Evolutionary conservation across 2,113 vertebrate species (phyloP).

Genomic region (Scomber japonicus): DNA sequence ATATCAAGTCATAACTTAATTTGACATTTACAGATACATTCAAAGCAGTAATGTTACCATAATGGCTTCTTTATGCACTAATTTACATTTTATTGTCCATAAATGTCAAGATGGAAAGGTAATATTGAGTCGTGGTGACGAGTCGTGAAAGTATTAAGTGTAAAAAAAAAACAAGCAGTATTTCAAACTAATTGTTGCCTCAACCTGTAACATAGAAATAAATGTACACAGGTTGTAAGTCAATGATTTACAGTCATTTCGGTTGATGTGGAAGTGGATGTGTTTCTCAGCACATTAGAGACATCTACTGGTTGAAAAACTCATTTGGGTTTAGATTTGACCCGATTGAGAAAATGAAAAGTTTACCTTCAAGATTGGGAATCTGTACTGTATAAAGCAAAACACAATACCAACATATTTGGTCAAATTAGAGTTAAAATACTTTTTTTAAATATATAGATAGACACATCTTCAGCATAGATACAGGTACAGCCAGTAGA

Average conservation of each 20-base stretch:
- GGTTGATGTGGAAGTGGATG: neutral
- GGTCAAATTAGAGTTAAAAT: neutral
- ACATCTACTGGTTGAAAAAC: conserved; percentile 67
- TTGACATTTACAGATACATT: neutral
- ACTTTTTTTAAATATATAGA: neutral
- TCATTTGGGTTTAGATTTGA: neutral
- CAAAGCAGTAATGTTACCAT: conserved; percentile 4
- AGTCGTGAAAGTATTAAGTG: conserved; percentile 4
- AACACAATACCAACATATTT: neutral
- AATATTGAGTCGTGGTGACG: neutral
- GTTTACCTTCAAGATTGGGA: conserved; percentile 6
- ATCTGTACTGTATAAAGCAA: neutral
- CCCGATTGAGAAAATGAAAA: neutral
- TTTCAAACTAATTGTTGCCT: conserved; percentile 25
- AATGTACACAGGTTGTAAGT: neutral
- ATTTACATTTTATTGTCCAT: conserved; percentile 26
- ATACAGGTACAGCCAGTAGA: too few species aligned
- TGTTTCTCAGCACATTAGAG: conserved; percentile 53
- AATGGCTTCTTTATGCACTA: conserved; percentile 16
- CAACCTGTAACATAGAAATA: neutral
- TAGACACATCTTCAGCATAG: too few species aligned
- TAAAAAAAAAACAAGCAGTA: conserved; percentile 18
- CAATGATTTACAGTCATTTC: conserved; percentile 16
- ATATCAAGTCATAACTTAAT: conserved; percentile 7
- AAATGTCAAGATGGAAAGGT: conserved; percentile 16